Evolutionary conservation across 2,797 vertebrate species (phyloP).

Genomic region (Melanotaenia maccullochi): DNA sequence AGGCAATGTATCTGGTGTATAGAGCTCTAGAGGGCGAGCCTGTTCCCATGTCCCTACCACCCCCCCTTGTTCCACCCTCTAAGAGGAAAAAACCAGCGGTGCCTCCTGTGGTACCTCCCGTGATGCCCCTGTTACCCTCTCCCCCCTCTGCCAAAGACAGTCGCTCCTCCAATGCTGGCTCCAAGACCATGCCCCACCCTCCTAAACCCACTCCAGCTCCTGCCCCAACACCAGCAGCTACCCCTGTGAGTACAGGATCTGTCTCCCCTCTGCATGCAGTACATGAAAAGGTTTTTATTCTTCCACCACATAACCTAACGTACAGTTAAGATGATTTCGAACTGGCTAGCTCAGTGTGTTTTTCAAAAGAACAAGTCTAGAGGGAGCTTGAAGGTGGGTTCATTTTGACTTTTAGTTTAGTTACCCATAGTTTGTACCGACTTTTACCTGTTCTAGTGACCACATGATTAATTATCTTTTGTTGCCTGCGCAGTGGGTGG

Average conservation of each 20-base stretch:
- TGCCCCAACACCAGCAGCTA: conserved; percentile 74
- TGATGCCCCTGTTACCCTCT: conserved; percentile 87
- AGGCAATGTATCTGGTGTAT: conserved; percentile 99
- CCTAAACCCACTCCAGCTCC: conserved; percentile 77
- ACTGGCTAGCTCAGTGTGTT: conserved; percentile 69
- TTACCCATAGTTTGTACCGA: neutral
- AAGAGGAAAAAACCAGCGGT: conserved; percentile 91
- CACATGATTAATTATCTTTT: neutral
- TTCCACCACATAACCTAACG: neutral
- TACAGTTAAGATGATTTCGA: conserved; percentile 69
- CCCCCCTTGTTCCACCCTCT: conserved; percentile 93
- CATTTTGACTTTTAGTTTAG: neutral
- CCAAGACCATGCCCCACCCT: conserved; percentile 88
- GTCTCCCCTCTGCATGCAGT: conserved; percentile 27
- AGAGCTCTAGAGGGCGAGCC: conserved; percentile 96
- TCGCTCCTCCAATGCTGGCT: conserved; percentile 84
- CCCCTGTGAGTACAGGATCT: conserved; percentile 82
- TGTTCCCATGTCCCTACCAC: conserved; percentile 94
- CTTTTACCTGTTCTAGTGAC: neutral
- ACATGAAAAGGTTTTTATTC: conserved; percentile 30
- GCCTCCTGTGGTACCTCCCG: conserved; percentile 84
- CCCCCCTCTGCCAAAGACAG: conserved; percentile 89
- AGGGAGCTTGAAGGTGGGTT: conserved; percentile 53
- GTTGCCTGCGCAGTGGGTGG: conserved; percentile 89
- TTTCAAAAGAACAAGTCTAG: conserved; percentile 68